Evolutionary conservation across 92 coral and sea anemone species (phyloP), one percentile per base, ranked within the genome.

Genomic region (Umimayanthus kanabou): DNA sequence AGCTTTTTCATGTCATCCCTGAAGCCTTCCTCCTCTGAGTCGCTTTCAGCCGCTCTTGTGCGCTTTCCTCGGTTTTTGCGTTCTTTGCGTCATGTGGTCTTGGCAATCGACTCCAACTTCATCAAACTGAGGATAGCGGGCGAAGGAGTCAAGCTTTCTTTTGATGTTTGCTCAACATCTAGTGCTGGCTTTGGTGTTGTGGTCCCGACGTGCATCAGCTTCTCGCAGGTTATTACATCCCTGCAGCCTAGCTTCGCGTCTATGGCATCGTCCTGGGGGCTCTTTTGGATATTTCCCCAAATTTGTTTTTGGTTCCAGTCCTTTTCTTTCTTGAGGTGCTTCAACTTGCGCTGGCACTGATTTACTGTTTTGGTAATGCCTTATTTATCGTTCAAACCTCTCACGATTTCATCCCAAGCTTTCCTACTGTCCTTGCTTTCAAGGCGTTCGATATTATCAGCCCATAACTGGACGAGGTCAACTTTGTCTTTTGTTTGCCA

Each of bases 391-490:
- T 90, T 90, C 82, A 90, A 80, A 67, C 87, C 85, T 55, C 85
- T 73, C 0, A 85, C 89, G 25, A 90, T 86, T 86, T 85, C 77
- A 20, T 85, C 89, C 92, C 92, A 90, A 77, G 80, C 89, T 85
- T 90, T 90, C 89, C 89, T 80, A 39, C 92, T 85, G 71, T 90
- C 89, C 80, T 79, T 90, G 85, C 89, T 90, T 85, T 90, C 89
- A 75, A 90, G 78, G 80, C 87, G 89, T 57, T 90, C 87, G 65
- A 77, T 85, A 40, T 90, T 85, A 29, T 90, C 84, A 47, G 89
- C 79, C 92, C 83, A 85, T 45, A 80, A 71, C 86, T 85, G 89
- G 85, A 85, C 89, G 74, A 90, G 67, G 61, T 79, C 89, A 15
- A 71, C 61, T 83, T 85, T 84, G 87, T 90, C 89, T 79, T 64